phyloP scores from a whole-genome alignment of 2,888 invertebrate genomes.

The Diachrysia chrysitis region DNA sequence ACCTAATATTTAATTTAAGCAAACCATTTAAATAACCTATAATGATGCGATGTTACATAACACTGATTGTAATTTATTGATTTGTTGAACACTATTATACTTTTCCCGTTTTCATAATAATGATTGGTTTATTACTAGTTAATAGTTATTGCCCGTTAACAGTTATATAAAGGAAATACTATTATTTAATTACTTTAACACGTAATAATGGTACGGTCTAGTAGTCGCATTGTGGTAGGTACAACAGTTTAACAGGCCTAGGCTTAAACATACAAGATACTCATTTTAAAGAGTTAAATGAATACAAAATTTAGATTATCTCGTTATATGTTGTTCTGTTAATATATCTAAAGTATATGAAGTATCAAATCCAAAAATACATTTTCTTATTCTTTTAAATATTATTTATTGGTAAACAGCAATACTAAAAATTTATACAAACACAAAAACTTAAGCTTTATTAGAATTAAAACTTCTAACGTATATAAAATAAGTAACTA shows the following conservation, averaged over 20 bases:
- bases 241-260: not conserved
- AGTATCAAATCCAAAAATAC: not conserved
- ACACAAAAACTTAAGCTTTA: no score
- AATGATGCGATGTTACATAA: not conserved
- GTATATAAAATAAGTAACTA: no score
- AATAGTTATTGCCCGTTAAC: not conserved
- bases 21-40: no score
- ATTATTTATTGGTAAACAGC: no score
- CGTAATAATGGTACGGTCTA: not conserved
- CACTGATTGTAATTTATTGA: not conserved
- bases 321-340: no score
- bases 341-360: no score
- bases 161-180: not conserved
- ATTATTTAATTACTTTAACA: not conserved
- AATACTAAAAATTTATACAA: no score
- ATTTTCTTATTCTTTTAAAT: no score
- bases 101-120: conserved; percentile 2
- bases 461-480: no score
- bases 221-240: not conserved
- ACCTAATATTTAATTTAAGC: no score
- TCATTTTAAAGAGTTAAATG: no score
- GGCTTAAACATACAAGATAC: not conserved
- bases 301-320: no score
- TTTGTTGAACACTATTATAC: not conserved
- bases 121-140: not conserved